Evolutionary conservation across 2,888 invertebrate species (phyloP), one percentile per base, ranked within the genome.

Genomic region (Ichneumoninae sp.): DNA sequence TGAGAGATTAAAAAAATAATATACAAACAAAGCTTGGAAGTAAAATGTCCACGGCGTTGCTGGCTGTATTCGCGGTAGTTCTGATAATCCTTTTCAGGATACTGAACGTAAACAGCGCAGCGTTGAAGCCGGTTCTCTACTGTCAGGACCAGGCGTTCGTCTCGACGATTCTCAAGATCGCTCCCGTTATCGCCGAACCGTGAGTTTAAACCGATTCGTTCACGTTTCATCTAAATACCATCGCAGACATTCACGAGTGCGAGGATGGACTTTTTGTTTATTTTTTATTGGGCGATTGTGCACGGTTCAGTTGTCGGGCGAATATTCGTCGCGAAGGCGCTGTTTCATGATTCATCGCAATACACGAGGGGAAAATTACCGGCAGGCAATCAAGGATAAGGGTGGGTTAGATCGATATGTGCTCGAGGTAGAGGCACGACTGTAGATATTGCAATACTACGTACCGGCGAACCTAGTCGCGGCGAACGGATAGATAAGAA

Each of bases 1-100:
- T 62, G 6, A 30, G 52, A 7, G n/a, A 65, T 26, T 3, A 26
- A 52, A 54, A 40, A 22, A 44, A 10, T 19, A 57, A 10, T 13
- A 22, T 1, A 22, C 4, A 22, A 26, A 26, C 2, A 19, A 57
- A 13, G 26, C 3, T 16, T 16, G 1, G 16, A 62, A 62, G 33
- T 62, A 22, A 90, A 72, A 97, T 97, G 97, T 97, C 97, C 90
- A 97, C 97, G 86, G 97, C 97, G 86, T 95, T 97, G 88, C 94
- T 97, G 90, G 97, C 97, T 85, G 96, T 97, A 83, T 94, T 97
- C 89, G 97, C 97, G 87, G 97, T 97, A 85, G 96, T 97, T 90
- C 94, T 97, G 86, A 97, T 97, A 94, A 95, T 97, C 91, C 95
- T 97, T 88, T 97, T 97, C 93, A 95, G 97, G 93, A 96, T 97